These are phyloP conservation scores for Phycodurus eques DNA, from an alignment of 2,113 vertebrate genomes.

Conservation along the genomic window DNA sequence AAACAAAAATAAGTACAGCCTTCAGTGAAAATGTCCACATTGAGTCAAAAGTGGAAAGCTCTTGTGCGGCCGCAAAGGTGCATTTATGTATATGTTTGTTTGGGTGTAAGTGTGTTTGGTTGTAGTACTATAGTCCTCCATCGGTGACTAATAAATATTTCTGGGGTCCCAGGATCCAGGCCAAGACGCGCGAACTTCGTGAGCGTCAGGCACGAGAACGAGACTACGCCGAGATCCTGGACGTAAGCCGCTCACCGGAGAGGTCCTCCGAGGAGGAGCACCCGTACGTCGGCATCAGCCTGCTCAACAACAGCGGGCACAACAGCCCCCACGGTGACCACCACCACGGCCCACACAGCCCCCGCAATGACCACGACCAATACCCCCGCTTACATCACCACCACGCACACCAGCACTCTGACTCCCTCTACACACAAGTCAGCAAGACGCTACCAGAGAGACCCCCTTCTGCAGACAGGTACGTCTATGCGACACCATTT, in stretches of 20 bases:
- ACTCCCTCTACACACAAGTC: constrained; percentile 78
- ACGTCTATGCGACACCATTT: constrained; percentile 41
- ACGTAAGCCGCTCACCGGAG: constrained; percentile 72
- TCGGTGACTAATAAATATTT: background rate
- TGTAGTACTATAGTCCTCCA: background rate
- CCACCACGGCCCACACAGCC: constrained; percentile 47
- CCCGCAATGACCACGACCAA: constrained; percentile 13
- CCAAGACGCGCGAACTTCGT: constrained; percentile 88
- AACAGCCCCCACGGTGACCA: constrained; percentile 53
- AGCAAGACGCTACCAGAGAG: constrained; percentile 80
- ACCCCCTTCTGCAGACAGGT: constrained; percentile 88
- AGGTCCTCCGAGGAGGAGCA: constrained; percentile 72
- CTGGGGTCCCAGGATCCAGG: constrained; percentile 81
- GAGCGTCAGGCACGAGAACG: constrained; percentile 87
- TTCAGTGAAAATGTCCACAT: background rate
- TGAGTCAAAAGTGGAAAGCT: background rate
- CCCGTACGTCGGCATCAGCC: constrained; percentile 72
- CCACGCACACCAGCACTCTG: constrained; percentile 67
- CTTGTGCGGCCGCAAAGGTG: background rate
- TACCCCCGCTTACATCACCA: constrained; percentile 76
- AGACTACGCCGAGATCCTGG: constrained; percentile 88
- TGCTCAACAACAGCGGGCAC: constrained; percentile 71
- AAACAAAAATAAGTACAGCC: background rate
- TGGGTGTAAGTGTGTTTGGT: background rate
- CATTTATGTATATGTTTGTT: background rate